Evolutionary conservation across 2,113 vertebrate genomes (phyloP), one percentile per base, ranked within the genome.

Genomic region (Climacteris rufus): DNA sequence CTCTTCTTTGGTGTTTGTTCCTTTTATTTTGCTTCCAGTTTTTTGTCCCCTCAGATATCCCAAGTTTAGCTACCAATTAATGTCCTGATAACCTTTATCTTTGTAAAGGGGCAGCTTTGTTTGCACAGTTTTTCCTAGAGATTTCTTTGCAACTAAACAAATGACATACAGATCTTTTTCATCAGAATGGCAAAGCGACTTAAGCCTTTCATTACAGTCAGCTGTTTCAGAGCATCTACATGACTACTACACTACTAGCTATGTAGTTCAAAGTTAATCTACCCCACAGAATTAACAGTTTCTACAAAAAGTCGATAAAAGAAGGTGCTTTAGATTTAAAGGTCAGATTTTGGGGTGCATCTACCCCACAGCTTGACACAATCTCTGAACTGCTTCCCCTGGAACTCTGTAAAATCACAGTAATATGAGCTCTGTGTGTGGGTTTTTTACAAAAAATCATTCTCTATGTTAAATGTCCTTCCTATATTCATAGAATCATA

Each of bases 131-230:
- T 86, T 83, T 78, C 50, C 47, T 53, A 44, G 83, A 89, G 80
- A 90, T 80, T 93, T 96, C 60, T 86, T 92, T 91, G 71, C 63
- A 79, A 31, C 88, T 88, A 94, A 96, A 91, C 39, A 97, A 95
- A 91, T 57, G 23, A 69, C 65, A 50, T 56, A 39, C 47, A 84
- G 49, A 87, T 80, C 90, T 89, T 49, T 68, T 96, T 66, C 50
- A 92, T 40, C 63, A 92, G 42, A 78, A 78, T 25, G 33, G 28
- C 68, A 84, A 45, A 86, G 54, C 4, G 0, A 61, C 57, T 65
- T 77, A 87, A 93, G 83, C 61, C 44, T 93, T 89, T 91, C 19
- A 61, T 90, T 90, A 25, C 35, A 72, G 44, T 35, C 69, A 84
- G 47, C 15, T 33, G 18, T 82, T 72, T 87, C 70, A 76, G 60